A percentile compares a stretch with the other conserved stretches of the same genome.
phyloP scores from a whole-genome alignment of 2,113 vertebrate species.

The Zosterops hypoxanthus region DNA sequence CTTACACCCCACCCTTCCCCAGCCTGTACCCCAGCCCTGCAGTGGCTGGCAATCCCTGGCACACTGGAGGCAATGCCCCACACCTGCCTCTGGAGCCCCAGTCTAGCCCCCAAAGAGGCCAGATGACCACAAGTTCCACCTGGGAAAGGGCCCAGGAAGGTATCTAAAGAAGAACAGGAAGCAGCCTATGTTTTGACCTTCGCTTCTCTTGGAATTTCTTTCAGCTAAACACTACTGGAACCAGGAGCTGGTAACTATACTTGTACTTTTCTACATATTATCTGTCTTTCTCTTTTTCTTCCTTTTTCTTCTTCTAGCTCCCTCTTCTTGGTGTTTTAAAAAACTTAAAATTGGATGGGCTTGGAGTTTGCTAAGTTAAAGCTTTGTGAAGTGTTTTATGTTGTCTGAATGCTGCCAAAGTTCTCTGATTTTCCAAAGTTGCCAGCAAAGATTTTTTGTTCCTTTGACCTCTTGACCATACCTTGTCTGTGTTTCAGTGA shows the following conservation, averaged over 20 bases:
- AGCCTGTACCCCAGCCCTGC: neutral
- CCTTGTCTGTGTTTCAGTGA: neutral
- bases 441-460: neutral
- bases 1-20: neutral
- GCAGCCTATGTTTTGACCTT: accelerated
- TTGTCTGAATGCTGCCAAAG: neutral
- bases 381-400: neutral
- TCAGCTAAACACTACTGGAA: neutral
- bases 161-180: neutral
- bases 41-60: neutral
- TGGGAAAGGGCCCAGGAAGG: neutral
- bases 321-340: neutral
- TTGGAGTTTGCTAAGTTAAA: neutral
- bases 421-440: neutral
- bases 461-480: neutral
- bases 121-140: neutral
- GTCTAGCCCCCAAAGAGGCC: neutral
- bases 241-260: too few relatives aligned
- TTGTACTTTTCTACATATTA: neutral
- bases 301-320: neutral
- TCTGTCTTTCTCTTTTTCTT: neutral
- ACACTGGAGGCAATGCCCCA: neutral
- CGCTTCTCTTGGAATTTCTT: accelerated
- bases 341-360: neutral
- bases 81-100: neutral